Evolutionary conservation across 1,140 invertebrate genomes (phyloP).

Genomic region (Vanessa tameamea): DNA sequence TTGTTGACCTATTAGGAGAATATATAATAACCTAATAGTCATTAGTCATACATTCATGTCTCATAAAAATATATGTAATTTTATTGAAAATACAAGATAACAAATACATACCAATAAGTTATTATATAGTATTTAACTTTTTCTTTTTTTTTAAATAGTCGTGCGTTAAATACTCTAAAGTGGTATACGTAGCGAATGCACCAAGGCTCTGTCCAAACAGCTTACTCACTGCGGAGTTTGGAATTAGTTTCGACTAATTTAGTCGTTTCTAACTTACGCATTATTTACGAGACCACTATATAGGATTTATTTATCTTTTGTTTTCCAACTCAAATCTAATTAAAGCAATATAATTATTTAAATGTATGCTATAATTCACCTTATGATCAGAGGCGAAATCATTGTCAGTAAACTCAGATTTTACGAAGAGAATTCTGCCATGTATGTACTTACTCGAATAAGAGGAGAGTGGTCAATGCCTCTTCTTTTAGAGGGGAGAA

Average conservation of each 20-base stretch:
- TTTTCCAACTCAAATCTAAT: no score
- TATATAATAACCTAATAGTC: no score
- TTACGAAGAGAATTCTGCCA: no score
- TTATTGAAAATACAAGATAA: no score
- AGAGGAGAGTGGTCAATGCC: no score
- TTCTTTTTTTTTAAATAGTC: background rate
- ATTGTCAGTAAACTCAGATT: no score
- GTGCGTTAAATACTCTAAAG: background rate
- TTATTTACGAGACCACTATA: background rate
- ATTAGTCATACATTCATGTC: no score
- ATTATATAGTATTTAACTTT: background rate
- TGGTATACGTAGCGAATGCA: slow-evolving; percentile 11
- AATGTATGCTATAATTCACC: background rate
- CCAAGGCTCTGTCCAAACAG: slow-evolving; percentile 21
- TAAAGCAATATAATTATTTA: background rate
- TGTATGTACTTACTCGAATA: no score
- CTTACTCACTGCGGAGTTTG: slow-evolving; percentile 15
- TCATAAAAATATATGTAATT: no score
- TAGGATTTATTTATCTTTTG: background rate
- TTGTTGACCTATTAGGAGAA: background rate
- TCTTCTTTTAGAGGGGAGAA: no score
- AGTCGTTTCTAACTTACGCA: slow-evolving; percentile 3
- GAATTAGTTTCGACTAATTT: slow-evolving; percentile 21
- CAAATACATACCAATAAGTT: background rate
- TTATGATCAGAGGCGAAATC: no score